Evolutionary conservation across 2,113 vertebrate species (phyloP).

Genomic region (Rostratula benghalensis): DNA sequence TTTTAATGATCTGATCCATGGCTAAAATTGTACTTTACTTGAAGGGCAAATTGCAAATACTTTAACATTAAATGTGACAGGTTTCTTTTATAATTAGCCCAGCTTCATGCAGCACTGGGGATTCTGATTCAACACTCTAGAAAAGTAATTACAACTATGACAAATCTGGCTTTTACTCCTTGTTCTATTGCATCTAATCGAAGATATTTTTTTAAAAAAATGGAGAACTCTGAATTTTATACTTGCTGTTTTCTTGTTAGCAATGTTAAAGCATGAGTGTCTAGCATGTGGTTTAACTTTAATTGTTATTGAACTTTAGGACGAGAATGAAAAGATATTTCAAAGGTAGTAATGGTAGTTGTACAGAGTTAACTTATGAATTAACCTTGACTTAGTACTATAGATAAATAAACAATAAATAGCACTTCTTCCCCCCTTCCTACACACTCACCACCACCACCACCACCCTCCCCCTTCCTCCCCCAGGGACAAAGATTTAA

Average conservation of each 20-base stretch:
- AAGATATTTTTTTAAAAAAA: neutral
- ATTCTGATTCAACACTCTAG: constrained; percentile 38
- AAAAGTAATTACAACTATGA: constrained; percentile 49
- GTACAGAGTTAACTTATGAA: neutral
- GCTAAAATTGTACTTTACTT: neutral
- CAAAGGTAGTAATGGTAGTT: neutral
- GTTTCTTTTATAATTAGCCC: neutral
- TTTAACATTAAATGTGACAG: neutral
- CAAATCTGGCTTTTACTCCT: constrained; percentile 28
- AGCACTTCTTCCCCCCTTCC: neutral
- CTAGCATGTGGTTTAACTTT: neutral
- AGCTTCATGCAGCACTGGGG: neutral
- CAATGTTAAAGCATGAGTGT: neutral
- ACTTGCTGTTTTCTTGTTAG: constrained; percentile 36
- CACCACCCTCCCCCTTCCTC: no score
- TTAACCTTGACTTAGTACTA: neutral
- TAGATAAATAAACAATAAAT: neutral
- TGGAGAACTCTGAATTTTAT: constrained; percentile 30
- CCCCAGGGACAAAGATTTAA: neutral
- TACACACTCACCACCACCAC: fast-evolving
- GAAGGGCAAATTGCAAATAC: neutral
- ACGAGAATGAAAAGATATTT: neutral
- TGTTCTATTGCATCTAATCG: constrained; percentile 39
- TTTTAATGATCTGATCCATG: neutral
- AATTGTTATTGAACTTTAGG: constrained; percentile 1